Base-by-base conservation (phyloP, 1,140 invertebrate species). In the Drepana arcuata region DNA sequence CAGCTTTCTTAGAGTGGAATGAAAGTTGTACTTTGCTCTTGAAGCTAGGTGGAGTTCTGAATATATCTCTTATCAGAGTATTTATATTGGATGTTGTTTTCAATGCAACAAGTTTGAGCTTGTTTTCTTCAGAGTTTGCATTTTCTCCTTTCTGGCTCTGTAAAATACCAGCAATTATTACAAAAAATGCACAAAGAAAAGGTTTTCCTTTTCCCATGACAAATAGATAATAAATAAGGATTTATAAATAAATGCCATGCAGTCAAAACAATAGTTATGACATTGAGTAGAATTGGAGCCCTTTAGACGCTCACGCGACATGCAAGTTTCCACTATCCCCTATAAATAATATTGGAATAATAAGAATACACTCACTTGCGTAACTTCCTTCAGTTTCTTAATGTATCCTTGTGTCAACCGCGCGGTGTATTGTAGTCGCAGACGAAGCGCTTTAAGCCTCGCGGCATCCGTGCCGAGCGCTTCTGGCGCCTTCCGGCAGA, bases 31-130 rank as follows among this genome's bases (percentile, higher is more conserved):
- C 88, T 29, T 86, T 85, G 50, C 91, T 92, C 69, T 97, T 98
- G 72, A 95, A 98, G 48, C 92, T 91, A 2, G 97, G 97, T 21
- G 96, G 95, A 44, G 90, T 92, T 68, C 97, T 94, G 77, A 98
- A 98, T 34, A 98, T 84, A 84, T 99, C 97, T 71, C 95, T 94
- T 32, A 99, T 97, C 10, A 99, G 85, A 0, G 90, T 89, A 65
- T 95, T 97, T 30, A 99, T 97, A 70, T 98, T 98, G 28, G 93
- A 93, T 14, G 94, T 95, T 6, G 93, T 95, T 71, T 95, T 95
- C 3, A 96, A 77, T 9, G 94, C 94, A 18, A 92, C 89, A 34
- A 95, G 84, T 82, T 95, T 94, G 1, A 95, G 86, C 77, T 95
- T 93, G 78, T 95, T 92, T 84, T 96, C 92, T 44, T 93, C 89